Evolutionary conservation across 2,113 vertebrate genomes (phyloP).

Genomic region (Struthio camelus): DNA sequence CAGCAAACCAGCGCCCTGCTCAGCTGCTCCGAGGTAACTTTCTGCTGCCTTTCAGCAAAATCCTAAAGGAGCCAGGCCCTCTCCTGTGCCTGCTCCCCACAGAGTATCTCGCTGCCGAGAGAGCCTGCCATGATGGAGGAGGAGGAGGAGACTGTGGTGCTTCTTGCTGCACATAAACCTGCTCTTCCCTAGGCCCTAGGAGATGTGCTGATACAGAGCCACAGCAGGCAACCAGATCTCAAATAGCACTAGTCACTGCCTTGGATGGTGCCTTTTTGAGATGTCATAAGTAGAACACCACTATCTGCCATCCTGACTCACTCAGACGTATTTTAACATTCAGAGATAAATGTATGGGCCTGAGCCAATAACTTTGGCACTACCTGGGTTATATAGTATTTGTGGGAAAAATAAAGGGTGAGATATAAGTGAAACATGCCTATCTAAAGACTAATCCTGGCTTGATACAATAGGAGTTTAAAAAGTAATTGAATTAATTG

Average conservation of each 20-base stretch:
- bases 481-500: rapidly evolving
- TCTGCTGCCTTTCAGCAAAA: too few relatives aligned
- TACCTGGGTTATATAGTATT: background rate
- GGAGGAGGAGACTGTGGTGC: too few relatives aligned
- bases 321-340: background rate
- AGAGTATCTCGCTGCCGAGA: too few relatives aligned
- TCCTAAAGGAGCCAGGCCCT: too few relatives aligned
- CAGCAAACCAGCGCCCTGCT: too few relatives aligned
- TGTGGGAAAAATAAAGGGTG: background rate
- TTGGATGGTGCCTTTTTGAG: background rate
- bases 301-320: background rate
- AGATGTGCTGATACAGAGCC: background rate
- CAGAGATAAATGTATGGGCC: background rate
- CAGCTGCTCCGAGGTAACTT: too few relatives aligned
- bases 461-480: background rate
- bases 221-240: background rate
- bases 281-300: background rate
- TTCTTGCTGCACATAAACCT: too few relatives aligned
- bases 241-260: background rate
- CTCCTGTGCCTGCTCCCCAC: background rate
- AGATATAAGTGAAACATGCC: background rate
- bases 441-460: rapidly evolving
- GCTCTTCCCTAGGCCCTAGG: background rate
- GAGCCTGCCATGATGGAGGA: too few relatives aligned
- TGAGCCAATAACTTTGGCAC: background rate